These are phyloP conservation scores for Channa maculata DNA, from an alignment of 2,113 vertebrate genomes.

Conservation along the genomic window DNA sequence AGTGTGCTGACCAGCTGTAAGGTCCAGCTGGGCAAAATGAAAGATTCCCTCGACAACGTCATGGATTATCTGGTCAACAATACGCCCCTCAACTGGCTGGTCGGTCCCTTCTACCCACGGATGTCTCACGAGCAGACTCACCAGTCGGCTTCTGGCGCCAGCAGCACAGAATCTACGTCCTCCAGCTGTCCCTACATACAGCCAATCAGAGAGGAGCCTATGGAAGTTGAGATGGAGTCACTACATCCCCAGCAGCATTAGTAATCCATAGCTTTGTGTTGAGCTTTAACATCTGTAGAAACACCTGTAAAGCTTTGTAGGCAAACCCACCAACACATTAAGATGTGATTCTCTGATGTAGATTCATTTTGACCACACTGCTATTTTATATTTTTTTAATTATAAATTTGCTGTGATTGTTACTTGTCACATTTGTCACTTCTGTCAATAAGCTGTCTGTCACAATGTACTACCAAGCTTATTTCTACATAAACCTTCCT, in stretches of 20 bases:
- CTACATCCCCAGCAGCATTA: slow-evolving; percentile 17
- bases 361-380: background rate
- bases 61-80: slow-evolving; percentile 97
- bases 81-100: slow-evolving; percentile 95
- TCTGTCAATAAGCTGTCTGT: background rate
- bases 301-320: background rate
- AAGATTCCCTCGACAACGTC: slow-evolving; percentile 87
- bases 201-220: slow-evolving; percentile 6
- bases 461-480: background rate
- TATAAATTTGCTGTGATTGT: background rate
- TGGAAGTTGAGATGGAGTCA: slow-evolving; percentile 63
- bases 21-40: slow-evolving; percentile 88
- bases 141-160: accelerated
- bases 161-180: slow-evolving; percentile 45
- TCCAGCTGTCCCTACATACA: background rate
- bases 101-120: slow-evolving; percentile 91
- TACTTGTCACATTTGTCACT: background rate
- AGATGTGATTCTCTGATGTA: background rate
- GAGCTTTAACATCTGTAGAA: background rate
- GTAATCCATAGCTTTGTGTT: background rate
- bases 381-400: slow-evolving; percentile 8
- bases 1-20: slow-evolving; percentile 84
- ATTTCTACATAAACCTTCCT: slow-evolving; percentile 17
- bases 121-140: accelerated
- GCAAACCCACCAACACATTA: too few species aligned